A percentile compares a stretch with the other conserved stretches of the same genome.
These are phyloP conservation scores for Eurystomus gularis DNA, from an alignment of 2,113 vertebrate genomes.

Conservation along the genomic window DNA sequence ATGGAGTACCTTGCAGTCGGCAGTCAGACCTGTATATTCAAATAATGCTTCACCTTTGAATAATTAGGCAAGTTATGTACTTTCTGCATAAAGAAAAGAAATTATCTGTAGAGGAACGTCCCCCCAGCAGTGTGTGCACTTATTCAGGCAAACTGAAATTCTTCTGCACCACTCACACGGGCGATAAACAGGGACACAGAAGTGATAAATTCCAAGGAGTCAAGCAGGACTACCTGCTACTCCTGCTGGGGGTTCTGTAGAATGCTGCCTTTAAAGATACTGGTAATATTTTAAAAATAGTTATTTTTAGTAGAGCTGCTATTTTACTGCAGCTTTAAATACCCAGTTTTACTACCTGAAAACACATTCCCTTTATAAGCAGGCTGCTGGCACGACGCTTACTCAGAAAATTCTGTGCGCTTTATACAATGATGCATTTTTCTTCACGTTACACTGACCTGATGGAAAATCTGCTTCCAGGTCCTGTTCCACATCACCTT, in stretches of 20 bases:
- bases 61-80: background rate
- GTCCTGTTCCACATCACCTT: conserved; percentile 82
- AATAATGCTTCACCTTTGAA: background rate
- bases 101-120: background rate
- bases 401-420: background rate
- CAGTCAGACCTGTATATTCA: background rate
- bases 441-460: conserved; percentile 72
- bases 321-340: background rate
- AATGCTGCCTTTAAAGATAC: background rate
- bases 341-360: background rate
- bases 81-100: background rate
- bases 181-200: background rate
- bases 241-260: background rate
- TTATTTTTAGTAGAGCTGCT: background rate
- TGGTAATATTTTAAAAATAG: background rate
- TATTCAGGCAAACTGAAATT: background rate
- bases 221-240: background rate
- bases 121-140: background rate
- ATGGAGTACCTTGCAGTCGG: background rate
- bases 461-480: conserved; percentile 89
- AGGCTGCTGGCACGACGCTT: background rate
- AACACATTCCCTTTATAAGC: background rate
- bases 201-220: background rate
- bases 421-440: background rate
- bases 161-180: background rate